These are phyloP conservation scores for Poeciliopsis gracilis DNA, from an alignment of 2,797 vertebrate genomes.

Conservation along the genomic window DNA sequence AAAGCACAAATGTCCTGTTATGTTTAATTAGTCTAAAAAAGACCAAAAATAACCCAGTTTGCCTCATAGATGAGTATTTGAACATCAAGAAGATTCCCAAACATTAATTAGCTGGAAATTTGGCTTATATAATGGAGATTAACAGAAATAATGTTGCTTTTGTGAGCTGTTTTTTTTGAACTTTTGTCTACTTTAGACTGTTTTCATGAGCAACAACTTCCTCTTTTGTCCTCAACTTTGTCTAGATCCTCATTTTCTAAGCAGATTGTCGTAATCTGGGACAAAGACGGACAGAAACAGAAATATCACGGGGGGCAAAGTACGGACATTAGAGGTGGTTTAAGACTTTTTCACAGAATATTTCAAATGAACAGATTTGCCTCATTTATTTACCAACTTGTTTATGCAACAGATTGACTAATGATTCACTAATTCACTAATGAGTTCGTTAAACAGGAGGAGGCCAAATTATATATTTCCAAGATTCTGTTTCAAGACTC, in stretches of 20 bases:
- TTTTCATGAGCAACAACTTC: neutral
- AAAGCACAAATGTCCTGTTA: neutral
- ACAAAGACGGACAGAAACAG: neutral
- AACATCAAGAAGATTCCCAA: neutral
- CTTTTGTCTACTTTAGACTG: neutral
- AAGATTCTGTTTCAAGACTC: conserved; percentile 7
- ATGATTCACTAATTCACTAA: too few species aligned
- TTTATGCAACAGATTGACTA: too few species aligned
- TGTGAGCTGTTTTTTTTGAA: neutral
- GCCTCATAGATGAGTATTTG: neutral
- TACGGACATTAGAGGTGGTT: neutral
- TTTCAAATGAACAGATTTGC: neutral
- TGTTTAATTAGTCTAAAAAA: neutral
- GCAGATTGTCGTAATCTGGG: neutral
- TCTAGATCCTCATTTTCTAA: neutral
- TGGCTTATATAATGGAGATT: neutral
- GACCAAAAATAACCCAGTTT: neutral
- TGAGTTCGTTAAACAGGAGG: neutral
- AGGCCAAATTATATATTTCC: neutral
- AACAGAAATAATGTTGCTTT: neutral
- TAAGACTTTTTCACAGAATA: neutral
- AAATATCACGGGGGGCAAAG: neutral
- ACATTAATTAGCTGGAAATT: neutral
- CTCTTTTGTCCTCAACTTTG: neutral
- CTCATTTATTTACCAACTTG: neutral